Evolutionary conservation across 2,113 vertebrate genomes (phyloP), one percentile per base, ranked within the genome.

Genomic region (Pseudorectes ferrugineus): DNA sequence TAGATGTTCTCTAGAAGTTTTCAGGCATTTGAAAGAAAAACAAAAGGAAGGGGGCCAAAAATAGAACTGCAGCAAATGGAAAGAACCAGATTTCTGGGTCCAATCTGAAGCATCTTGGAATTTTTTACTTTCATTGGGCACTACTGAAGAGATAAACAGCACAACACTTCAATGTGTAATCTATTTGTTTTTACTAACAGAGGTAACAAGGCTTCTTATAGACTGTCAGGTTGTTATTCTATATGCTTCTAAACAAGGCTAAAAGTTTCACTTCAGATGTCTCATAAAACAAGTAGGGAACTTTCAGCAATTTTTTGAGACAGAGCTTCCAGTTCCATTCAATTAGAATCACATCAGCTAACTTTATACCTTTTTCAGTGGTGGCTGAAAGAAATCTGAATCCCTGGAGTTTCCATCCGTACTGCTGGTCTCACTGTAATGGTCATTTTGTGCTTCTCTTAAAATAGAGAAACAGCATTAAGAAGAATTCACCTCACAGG

Each of bases 381-480:
- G 98, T 61, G 98, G 99, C 84, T 99, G 99, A 97, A 99, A 99
- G 97, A 98, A 97, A 97, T 99, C 99, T 22, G 98, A 99, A 97
- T 99, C 99, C 95, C 98, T 98, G 10, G 98, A 99, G 97, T 99
- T 99, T 96, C 99, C 99, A 93, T 99, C 99, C 36, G 98, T 98
- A 93, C 98, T 98, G 97, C 98, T 99, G 19, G 98, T 99, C 97
- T 99, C 99, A 95, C 98, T 98, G 58, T 97, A 97, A 96, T 99
- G 99, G 97, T 99, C 99, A 95, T 97, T 98, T 87, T 98, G 97
- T 91, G 98, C 96, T 95, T 99, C 99, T 97, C 99, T 99, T 96
- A 97, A 98, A 97, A 97, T 38, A 94, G 94, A 93, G 87, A 93
- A 97, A 92, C 62, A 76, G 78, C 67, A 92, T 96, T 96, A 96